These are phyloP conservation scores for Idaea dimidiata DNA, from an alignment of 2,888 invertebrate genomes.

Conservation along the genomic window DNA sequence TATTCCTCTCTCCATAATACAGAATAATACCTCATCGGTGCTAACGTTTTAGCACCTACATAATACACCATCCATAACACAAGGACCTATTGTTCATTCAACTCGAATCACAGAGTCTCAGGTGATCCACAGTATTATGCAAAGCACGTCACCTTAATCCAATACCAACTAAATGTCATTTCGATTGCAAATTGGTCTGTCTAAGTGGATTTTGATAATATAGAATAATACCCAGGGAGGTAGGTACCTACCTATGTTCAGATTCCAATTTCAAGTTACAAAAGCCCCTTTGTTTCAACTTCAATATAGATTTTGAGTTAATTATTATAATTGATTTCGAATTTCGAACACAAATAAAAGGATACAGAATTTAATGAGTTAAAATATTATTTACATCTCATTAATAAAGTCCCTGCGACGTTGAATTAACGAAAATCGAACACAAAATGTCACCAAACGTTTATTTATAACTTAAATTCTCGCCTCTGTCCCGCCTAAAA, in stretches of 20 bases:
- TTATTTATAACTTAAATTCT: conserved; percentile 9
- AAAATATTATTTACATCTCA: background rate
- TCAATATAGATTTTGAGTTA: background rate
- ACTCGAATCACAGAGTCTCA: conserved; percentile 26
- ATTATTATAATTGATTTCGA: background rate
- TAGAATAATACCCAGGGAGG: conserved; percentile 5
- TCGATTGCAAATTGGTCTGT: conserved; percentile 32
- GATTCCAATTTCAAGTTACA: conserved; percentile 3
- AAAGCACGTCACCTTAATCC: conserved; percentile 28
- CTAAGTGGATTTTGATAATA: conserved; percentile 14
- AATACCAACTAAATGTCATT: conserved; percentile 28
- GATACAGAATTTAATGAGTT: too few relatives aligned
- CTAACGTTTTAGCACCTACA: conserved; percentile 5
- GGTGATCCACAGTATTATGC: conserved; percentile 31
- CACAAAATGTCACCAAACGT: background rate
- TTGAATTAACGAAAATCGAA: background rate
- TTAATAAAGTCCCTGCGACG: background rate
- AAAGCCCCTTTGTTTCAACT: conserved; percentile 2
- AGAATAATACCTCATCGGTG: background rate
- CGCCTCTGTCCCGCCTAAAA: conserved; percentile 15
- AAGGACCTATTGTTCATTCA: conserved; percentile 25
- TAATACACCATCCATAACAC: background rate
- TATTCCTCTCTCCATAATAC: conserved; percentile 2
- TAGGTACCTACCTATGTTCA: conserved; percentile 6
- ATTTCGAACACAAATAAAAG: too few relatives aligned